phyloP scores from a whole-genome alignment of 2,888 invertebrate species.

The Cataglyphis livida region DNA sequence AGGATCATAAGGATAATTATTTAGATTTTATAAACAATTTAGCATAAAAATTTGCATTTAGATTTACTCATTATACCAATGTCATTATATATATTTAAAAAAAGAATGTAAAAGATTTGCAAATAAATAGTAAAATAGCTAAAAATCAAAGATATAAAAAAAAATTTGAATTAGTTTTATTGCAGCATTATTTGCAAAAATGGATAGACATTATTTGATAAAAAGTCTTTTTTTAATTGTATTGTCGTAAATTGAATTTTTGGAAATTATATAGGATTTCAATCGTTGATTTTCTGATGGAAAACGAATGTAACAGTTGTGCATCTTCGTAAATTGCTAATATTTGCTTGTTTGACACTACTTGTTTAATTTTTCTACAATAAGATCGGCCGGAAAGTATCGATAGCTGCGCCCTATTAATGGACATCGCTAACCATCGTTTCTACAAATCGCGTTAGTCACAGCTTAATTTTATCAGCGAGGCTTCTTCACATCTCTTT shows the following conservation, averaged over 20 bases:
- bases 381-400: neutral
- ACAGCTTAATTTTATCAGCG: conserved; percentile 19
- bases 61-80: neutral
- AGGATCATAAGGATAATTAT: neutral
- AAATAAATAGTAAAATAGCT: neutral
- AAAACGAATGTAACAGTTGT: neutral
- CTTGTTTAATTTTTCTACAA: neutral
- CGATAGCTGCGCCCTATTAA: conserved; percentile 15
- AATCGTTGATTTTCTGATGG: neutral
- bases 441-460: conserved; percentile 15
- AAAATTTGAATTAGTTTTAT: neutral
- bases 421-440: neutral
- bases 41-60: neutral
- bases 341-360: neutral
- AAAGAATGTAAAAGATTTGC: neutral
- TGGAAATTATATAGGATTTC: neutral
- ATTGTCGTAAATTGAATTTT: neutral
- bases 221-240: neutral
- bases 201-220: neutral
- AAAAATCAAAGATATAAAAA: neutral
- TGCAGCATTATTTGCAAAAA: neutral
- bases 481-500: neutral
- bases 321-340: neutral
- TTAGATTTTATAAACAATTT: neutral
- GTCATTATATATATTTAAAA: neutral